Conservation (phyloP, 2,888 invertebrate genomes). For the Romanomermis culicivorax region DNA sequence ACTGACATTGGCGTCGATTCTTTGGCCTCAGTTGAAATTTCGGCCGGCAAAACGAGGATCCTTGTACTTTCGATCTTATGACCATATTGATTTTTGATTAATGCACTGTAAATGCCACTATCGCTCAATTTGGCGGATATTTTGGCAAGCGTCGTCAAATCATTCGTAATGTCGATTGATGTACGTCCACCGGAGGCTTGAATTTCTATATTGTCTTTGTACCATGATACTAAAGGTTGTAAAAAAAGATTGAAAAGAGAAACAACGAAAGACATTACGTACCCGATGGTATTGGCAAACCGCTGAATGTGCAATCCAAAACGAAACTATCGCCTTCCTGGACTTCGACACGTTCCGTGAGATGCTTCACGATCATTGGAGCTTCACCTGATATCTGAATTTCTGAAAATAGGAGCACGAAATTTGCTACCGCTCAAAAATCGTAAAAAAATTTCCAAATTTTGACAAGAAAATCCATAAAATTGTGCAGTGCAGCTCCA, state of each 20-base stretch:
- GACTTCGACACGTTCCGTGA: conserved; percentile 16
- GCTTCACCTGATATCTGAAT: too few species aligned
- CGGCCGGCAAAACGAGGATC: conserved; percentile 4
- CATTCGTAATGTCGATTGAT: conserved; percentile 12
- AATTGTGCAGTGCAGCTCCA: conserved; percentile 2
- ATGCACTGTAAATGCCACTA: conserved; percentile 16
- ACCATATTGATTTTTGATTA: conserved; percentile 17
- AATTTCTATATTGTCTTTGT: conserved; percentile 14
- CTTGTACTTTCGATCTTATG: conserved; percentile 10
- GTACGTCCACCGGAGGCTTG: conserved; percentile 13
- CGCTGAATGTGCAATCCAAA: conserved; percentile 17
- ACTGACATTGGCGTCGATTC: not conserved
- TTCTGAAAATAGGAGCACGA: too few species aligned
- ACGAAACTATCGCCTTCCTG: conserved; percentile 17
- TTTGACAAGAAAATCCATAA: conserved; percentile 11
- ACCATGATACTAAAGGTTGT: conserved; percentile 9
- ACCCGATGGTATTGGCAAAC: conserved; percentile 8
- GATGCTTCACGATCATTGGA: conserved; percentile 16
- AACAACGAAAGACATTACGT: too few species aligned
- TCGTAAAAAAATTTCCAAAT: too few species aligned
- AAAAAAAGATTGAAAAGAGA: too few species aligned
- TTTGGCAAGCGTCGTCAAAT: conserved; percentile 14
- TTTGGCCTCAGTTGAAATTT: not conserved
- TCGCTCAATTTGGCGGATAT: conserved; percentile 14
- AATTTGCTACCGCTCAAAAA: too few species aligned